Evolutionary conservation across 2,888 invertebrate species (phyloP).

Genomic region (Cosmopolites sordidus): DNA sequence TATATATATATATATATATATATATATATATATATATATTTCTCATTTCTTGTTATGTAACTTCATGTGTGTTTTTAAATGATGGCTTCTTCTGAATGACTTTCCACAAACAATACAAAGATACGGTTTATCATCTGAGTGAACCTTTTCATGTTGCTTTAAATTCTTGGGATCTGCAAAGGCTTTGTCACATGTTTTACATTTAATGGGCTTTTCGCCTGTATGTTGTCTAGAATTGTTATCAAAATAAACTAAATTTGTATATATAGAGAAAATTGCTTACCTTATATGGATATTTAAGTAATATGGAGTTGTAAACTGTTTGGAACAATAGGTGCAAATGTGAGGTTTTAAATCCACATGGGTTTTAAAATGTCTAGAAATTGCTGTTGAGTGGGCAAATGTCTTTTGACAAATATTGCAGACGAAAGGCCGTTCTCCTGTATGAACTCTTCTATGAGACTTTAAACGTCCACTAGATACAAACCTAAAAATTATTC

Average conservation of each 20-base stretch:
- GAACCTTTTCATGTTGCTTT: conserved; percentile 36
- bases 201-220: conserved; percentile 39
- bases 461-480: conserved; percentile 37
- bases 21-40: too few species aligned
- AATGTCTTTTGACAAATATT: conserved; percentile 37
- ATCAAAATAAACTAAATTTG: too few species aligned
- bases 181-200: conserved; percentile 33
- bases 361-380: conserved; percentile 37
- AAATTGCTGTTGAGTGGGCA: conserved; percentile 35
- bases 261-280: not conserved
- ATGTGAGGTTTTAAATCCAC: conserved; percentile 31
- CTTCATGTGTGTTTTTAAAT: conserved; percentile 37
- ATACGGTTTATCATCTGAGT: conserved; percentile 34
- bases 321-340: conserved; percentile 37
- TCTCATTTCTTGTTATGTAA: conserved; percentile 32
- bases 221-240: conserved; percentile 24
- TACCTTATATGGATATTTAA: conserved; percentile 37
- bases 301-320: conserved; percentile 35
- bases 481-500: conserved; percentile 35
- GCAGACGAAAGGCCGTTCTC: conserved; percentile 37
- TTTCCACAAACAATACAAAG: conserved; percentile 38
- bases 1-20: too few species aligned
- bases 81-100: conserved; percentile 36
- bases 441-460: conserved; percentile 37
- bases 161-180: conserved; percentile 40